Base-by-base conservation (phyloP, 2,113 vertebrate species). In the Eublepharis macularius region DNA sequence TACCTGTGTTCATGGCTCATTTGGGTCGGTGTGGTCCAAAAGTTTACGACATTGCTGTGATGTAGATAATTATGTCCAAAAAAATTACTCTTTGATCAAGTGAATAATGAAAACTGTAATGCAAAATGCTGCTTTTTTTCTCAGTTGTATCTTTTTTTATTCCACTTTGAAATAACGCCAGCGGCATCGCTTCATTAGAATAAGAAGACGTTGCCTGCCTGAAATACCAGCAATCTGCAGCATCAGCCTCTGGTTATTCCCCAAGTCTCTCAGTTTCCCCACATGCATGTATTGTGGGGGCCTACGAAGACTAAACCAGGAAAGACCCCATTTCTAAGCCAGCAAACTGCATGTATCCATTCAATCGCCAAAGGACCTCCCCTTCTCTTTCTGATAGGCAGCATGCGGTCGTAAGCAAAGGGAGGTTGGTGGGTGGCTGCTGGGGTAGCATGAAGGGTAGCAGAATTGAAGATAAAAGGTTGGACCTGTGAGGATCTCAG, bases 61-160 rank as follows among this genome's bases (percentile, higher is more conserved):
- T 65, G 86, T 45, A 14, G 10, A 75, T 86, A 57, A 80, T 49
- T 26, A 57, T 13, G 19, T 70, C 32, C 85, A 87, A 60, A 76
- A 54, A 83, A 80, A 70, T 19, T 65, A 17, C 80, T 51, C 73
- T 83, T 60, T 21, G 47, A 41, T 72, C 77, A 85, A 85, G 85
- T 78, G 80, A 12, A 69, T 77, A 77, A 78, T 92, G 91, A 68
- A 92, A 95, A 94, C 90, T 10, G 65, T 93, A 93, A 94, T 86
- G 24, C 0, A 80, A 63, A 84, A 84, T 86, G 45, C 70, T 69
- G 78, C 14, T 76, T 63, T 84, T 86, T 65, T 45, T 63, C 24
- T 29, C 10, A 2, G 11, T 76, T 17, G 9, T n/a, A n/a, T 84
- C 89, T 89, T 75, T 70, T 51, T 83, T 5, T 16, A 49, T 78